phyloP scores from a whole-genome alignment of 1,140 invertebrate genomes.

The Arion vulgaris region DNA sequence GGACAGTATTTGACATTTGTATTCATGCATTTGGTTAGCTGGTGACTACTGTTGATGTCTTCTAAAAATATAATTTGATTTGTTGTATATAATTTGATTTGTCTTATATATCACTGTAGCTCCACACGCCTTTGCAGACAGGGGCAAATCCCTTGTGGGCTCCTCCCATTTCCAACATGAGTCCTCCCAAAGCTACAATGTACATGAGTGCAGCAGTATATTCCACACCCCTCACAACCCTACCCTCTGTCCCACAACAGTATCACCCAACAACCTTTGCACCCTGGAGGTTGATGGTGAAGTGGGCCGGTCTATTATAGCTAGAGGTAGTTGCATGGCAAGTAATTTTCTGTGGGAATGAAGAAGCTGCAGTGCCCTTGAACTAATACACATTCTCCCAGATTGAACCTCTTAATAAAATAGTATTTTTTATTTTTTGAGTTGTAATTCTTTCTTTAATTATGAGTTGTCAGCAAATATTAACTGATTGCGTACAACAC shows the following conservation, averaged over 20 bases:
- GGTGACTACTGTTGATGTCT: no score
- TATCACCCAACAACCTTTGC: conserved; percentile 36
- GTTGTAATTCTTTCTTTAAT: no score
- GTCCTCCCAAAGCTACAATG: conserved; percentile 21
- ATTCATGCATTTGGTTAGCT: no score
- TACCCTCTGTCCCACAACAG: conserved; percentile 34
- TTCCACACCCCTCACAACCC: conserved; percentile 45
- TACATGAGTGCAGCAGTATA: conserved; percentile 50
- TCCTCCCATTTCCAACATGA: neutral
- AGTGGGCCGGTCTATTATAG: conserved; percentile 47
- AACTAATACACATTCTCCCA: neutral
- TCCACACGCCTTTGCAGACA: conserved; percentile 40
- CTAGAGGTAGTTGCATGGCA: conserved; percentile 51
- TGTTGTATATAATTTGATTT: neutral
- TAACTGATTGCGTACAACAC: no score
- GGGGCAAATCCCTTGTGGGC: conserved; percentile 34
- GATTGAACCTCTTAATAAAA: no score
- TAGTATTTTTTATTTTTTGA: no score
- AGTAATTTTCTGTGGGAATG: conserved; percentile 11
- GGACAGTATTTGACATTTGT: no score
- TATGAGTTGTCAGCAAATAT: no score
- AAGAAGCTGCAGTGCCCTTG: neutral
- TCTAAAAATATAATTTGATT: no score
- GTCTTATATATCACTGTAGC: conserved; percentile 24
- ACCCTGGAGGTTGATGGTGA: conserved; percentile 46